A percentile compares a stretch with the other conserved stretches of the same genome.
phyloP scores from a whole-genome alignment of 1,140 invertebrate species.

The Spodoptera frugiperda region DNA sequence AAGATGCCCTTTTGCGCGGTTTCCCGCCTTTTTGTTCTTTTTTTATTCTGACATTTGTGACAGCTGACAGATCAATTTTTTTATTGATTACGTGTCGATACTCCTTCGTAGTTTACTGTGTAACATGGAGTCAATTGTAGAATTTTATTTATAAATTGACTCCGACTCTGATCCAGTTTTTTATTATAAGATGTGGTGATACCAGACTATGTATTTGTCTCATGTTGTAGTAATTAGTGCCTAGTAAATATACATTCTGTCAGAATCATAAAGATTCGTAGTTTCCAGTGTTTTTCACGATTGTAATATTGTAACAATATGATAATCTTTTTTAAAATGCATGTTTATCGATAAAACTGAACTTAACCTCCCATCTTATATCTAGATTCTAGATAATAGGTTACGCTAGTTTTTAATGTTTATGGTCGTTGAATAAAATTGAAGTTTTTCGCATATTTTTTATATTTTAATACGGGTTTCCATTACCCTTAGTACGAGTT shows the following conservation, averaged over 20 bases:
- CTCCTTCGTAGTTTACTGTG: not conserved
- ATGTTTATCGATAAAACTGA: not conserved
- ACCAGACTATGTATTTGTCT: not conserved
- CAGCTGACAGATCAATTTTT: not conserved
- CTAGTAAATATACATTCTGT: not conserved
- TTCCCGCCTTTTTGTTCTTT: slow-evolving; percentile 15
- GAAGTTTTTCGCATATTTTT: slow-evolving; percentile 4
- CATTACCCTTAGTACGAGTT: no score
- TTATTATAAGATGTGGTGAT: no score
- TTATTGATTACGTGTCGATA: not conserved
- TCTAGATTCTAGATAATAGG: slow-evolving; percentile 5
- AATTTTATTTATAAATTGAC: no score
- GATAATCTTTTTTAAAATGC: slow-evolving; percentile 10
- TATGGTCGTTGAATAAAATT: slow-evolving; percentile 16
- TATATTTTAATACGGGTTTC: slow-evolving; percentile 29
- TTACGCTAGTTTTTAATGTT: slow-evolving; percentile 21
- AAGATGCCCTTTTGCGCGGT: not conserved
- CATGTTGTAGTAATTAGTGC: not conserved
- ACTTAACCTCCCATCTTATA: not conserved
- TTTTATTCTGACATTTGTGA: slow-evolving; percentile 1
- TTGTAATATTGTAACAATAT: no score
- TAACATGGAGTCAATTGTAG: not conserved
- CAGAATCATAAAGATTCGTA: not conserved
- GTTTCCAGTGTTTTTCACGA: not conserved
- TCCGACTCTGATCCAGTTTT: no score